Evolutionary conservation across 2,797 vertebrate species (phyloP).

Genomic region (Parauchenoglanis ngamensis): DNA sequence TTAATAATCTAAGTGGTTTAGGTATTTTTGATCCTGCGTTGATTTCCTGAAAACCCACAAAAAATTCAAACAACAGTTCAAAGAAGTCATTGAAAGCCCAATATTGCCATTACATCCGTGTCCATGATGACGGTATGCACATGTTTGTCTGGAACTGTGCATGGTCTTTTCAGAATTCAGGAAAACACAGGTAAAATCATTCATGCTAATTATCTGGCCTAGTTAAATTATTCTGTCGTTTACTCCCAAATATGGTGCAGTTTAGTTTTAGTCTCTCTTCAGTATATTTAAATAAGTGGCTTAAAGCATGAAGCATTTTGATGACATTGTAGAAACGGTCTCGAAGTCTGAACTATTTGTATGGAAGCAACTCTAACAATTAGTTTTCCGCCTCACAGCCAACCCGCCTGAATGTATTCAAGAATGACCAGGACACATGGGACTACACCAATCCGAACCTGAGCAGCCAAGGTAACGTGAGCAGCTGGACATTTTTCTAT

Average conservation of each 20-base stretch:
- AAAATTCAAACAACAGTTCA: no score
- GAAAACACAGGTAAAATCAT: not conserved
- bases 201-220: not conserved
- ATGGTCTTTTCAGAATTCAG: no score
- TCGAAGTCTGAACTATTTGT: not conserved
- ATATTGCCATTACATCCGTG: no score
- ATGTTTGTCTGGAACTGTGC: no score
- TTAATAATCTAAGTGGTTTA: no score
- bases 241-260: no score
- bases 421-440: constrained; percentile 97
- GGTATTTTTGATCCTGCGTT: no score
- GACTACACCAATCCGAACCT: constrained; percentile 94
- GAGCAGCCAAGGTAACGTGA: constrained; percentile 89
- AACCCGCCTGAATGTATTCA: constrained; percentile 94
- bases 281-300: not conserved
- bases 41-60: no score
- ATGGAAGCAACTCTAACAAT: not conserved
- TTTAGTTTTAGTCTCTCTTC: not conserved
- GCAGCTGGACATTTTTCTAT: constrained; percentile 16
- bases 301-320: not conserved
- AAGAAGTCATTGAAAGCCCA: no score
- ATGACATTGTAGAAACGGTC: not conserved
- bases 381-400: constrained; percentile 71
- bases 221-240: not conserved
- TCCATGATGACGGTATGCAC: no score